Percentiles rank a stretch among this genome's conserved stretches.
Evolutionary conservation across 2,113 vertebrate genomes (phyloP).

Genomic region (Octodon degus): DNA sequence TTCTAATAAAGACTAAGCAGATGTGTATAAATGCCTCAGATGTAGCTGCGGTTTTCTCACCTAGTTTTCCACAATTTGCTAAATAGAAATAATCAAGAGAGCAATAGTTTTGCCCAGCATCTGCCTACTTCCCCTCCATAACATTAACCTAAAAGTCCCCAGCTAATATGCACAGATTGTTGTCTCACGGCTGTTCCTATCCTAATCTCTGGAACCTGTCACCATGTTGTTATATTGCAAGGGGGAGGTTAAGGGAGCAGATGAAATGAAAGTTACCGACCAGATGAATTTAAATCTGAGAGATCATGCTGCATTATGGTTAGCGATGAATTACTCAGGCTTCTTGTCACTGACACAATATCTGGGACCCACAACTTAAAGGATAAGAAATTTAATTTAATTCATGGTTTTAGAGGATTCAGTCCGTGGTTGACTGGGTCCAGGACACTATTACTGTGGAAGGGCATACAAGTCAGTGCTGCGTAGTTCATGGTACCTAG

Average conservation of each 20-base stretch:
- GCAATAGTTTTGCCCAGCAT: not conserved
- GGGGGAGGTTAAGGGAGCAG: not conserved
- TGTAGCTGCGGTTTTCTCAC: not conserved
- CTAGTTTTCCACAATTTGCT: not conserved
- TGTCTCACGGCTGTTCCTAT: not conserved
- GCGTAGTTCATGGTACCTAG: not conserved
- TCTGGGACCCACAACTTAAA: not conserved
- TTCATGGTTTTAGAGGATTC: not conserved
- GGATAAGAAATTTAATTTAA: not conserved
- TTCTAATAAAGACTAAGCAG: not conserved
- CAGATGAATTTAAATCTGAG: not conserved
- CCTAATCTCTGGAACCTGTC: not conserved
- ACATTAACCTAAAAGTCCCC: not conserved
- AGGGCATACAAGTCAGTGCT: not conserved
- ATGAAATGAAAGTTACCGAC: not conserved
- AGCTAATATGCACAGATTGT: not conserved
- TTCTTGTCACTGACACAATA: not conserved
- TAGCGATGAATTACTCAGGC: not conserved
- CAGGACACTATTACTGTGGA: not conserved
- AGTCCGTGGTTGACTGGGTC: not conserved
- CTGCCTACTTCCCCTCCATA: not conserved
- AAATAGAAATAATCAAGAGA: not conserved
- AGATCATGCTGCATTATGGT: not conserved
- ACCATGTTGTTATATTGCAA: not conserved
- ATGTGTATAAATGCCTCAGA: not conserved